Evolutionary conservation across 2,113 vertebrate species (phyloP).

Genomic region (Burhinus oedicnemus): DNA sequence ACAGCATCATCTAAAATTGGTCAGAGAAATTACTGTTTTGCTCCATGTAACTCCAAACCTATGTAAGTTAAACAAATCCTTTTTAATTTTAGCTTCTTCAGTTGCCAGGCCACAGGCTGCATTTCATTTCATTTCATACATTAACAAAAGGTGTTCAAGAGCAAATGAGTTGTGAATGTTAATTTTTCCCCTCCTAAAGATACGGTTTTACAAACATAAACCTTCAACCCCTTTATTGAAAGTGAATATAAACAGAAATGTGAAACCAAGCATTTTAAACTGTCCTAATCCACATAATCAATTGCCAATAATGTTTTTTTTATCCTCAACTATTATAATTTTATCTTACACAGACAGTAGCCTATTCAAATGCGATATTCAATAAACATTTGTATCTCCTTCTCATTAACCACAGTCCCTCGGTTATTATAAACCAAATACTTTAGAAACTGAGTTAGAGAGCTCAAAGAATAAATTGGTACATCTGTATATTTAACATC

Average conservation of each 20-base stretch:
- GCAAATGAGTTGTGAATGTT: neutral
- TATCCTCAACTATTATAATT: neutral
- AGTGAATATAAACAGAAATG: neutral
- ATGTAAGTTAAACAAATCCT: neutral
- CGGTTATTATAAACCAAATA: neutral
- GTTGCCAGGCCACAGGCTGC: neutral
- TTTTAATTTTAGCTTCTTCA: neutral
- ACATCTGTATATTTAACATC: neutral
- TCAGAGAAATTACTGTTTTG: neutral
- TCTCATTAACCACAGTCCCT: neutral
- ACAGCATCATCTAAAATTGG: neutral
- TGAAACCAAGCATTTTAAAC: neutral
- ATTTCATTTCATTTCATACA: neutral
- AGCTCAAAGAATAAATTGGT: neutral
- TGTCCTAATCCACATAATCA: neutral
- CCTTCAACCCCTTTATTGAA: neutral
- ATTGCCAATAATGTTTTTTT: neutral
- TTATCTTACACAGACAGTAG: neutral
- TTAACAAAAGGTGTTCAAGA: slow-evolving; percentile 45
- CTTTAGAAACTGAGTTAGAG: neutral
- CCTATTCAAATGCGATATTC: neutral
- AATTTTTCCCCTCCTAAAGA: neutral
- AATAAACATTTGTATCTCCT: neutral
- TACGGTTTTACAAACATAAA: neutral
- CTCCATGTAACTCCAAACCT: neutral